Conservation (phyloP, 2,797 vertebrate genomes). For the Pagetopsis macropterus region DNA sequence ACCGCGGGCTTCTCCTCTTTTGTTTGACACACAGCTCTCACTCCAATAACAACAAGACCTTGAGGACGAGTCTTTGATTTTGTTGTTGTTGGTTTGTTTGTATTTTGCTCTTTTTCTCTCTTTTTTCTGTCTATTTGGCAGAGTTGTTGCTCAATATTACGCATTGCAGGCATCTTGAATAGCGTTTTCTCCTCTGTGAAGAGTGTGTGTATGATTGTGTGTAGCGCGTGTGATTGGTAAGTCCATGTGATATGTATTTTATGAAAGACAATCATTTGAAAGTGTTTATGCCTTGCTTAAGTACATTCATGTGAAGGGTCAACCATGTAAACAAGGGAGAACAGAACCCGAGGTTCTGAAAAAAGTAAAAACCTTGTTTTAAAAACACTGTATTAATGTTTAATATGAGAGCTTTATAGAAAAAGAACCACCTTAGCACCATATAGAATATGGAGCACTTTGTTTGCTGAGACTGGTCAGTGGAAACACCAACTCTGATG, state of each 20-base stretch:
- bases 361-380: slow-evolving; percentile 70
- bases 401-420: slow-evolving; percentile 75
- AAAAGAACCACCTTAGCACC: slow-evolving; percentile 60
- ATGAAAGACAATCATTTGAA: slow-evolving; percentile 84
- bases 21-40: slow-evolving; percentile 88
- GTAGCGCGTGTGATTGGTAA: slow-evolving; percentile 53
- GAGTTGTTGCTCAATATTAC: slow-evolving; percentile 72
- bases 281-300: slow-evolving; percentile 69
- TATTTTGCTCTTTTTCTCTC: slow-evolving; percentile 51
- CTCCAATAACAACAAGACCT: slow-evolving; percentile 72
- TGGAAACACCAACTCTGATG: slow-evolving; percentile 47
- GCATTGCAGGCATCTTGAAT: slow-evolving; percentile 74
- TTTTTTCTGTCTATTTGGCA: slow-evolving; percentile 62
- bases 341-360: slow-evolving; percentile 60
- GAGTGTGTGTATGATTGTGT: slow-evolving; percentile 66
- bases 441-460: slow-evolving; percentile 59
- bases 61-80: slow-evolving; percentile 68
- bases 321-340: slow-evolving; percentile 58
- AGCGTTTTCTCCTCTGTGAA: slow-evolving; percentile 77
- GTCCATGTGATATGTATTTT: slow-evolving; percentile 71
- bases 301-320: slow-evolving; percentile 56
- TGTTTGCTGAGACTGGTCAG: slow-evolving; percentile 57
- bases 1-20: slow-evolving; percentile 98
- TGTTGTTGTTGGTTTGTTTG: slow-evolving; percentile 72
- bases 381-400: slow-evolving; percentile 72